Percentiles rank a stretch among this genome's conserved stretches.
Conservation (phyloP, 2,113 vertebrate species). For the Orycteropus afer region DNA sequence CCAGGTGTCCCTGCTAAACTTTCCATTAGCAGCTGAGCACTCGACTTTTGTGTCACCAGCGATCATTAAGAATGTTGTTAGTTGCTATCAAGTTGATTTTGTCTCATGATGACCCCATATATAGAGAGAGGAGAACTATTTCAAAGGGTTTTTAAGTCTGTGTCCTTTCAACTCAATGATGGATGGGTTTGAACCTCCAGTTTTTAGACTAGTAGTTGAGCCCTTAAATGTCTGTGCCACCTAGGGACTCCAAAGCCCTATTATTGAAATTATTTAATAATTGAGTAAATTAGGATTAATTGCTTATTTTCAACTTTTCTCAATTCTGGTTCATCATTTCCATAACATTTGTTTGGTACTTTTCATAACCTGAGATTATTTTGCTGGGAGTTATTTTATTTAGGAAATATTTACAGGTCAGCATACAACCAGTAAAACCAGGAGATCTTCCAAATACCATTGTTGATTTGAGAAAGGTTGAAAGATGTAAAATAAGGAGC, state of each 20-base stretch:
- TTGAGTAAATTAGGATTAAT: neutral
- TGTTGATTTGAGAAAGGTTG: neutral
- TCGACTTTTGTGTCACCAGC: no score
- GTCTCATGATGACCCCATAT: no score
- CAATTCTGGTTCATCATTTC: neutral
- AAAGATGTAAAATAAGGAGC: neutral
- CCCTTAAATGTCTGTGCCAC: neutral
- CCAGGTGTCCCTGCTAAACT: no score
- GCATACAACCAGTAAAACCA: neutral
- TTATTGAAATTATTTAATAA: neutral
- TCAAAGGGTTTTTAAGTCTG: neutral
- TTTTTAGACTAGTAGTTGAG: neutral
- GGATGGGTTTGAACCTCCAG: neutral
- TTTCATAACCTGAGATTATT: neutral
- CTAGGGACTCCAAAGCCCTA: neutral
- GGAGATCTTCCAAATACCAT: neutral
- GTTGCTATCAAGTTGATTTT: no score
- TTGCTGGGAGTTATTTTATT: neutral
- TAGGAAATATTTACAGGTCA: neutral
- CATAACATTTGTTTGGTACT: neutral
- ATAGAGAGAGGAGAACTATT: neutral
- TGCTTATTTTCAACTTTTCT: neutral
- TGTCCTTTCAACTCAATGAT: neutral
- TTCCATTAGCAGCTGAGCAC: no score
- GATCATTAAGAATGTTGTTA: no score